These are phyloP conservation scores for Prosopocoilus inquinatus DNA, from an alignment of 2,888 invertebrate species.

Conservation along the genomic window DNA sequence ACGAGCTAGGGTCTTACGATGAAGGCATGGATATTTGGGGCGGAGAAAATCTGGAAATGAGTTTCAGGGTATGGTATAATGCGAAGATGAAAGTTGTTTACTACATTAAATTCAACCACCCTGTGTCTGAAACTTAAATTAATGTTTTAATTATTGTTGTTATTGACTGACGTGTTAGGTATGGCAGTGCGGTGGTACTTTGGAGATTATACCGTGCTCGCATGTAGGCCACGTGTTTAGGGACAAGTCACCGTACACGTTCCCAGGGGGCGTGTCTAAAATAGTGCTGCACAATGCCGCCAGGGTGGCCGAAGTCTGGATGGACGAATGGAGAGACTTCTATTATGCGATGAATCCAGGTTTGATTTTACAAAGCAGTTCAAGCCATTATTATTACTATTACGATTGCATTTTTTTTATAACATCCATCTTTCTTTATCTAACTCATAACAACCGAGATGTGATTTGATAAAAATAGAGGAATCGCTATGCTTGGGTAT, in stretches of 20 bases:
- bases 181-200: slow-evolving; percentile 94
- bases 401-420: too few species aligned
- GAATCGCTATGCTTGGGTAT: too few species aligned
- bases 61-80: slow-evolving; percentile 73
- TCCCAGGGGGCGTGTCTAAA: slow-evolving; percentile 97
- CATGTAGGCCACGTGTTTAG: slow-evolving; percentile 98
- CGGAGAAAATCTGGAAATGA: slow-evolving; percentile 93
- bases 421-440: too few species aligned
- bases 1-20: slow-evolving; percentile 96
- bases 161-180: slow-evolving; percentile 57
- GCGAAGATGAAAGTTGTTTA: not conserved
- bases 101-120: not conserved
- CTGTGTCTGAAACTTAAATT: not conserved
- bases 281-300: slow-evolving; percentile 98
- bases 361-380: slow-evolving; percentile 10
- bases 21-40: slow-evolving; percentile 99
- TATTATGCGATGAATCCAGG: slow-evolving; percentile 87
- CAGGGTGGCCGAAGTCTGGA: slow-evolving; percentile 98
- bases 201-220: slow-evolving; percentile 94
- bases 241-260: slow-evolving; percentile 97
- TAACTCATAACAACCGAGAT: too few species aligned
- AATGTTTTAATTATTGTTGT: not conserved
- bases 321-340: slow-evolving; percentile 99
- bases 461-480: too few species aligned
- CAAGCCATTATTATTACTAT: too few species aligned